Conservation (phyloP, 2,888 invertebrate genomes). For the Lithophane semibrunnea region DNA sequence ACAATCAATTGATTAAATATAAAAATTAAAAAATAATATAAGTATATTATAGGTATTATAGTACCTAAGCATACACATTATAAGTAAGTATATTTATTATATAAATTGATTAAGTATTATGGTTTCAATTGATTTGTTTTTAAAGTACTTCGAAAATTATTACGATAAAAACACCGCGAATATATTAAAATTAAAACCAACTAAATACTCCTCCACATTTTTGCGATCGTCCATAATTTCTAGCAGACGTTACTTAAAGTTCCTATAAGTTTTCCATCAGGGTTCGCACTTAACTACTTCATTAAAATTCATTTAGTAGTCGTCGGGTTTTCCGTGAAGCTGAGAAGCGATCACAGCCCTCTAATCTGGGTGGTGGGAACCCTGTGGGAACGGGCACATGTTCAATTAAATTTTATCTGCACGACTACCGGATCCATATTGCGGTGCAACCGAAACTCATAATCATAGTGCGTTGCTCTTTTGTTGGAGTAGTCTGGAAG, state of each 20-base stretch:
- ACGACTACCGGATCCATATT: constrained; percentile 57
- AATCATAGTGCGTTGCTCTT: constrained; percentile 44
- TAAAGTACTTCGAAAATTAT: neutral
- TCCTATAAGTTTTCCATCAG: constrained; percentile 69
- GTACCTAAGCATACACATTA: too few relatives aligned
- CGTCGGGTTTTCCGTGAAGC: constrained; percentile 66
- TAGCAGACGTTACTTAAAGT: constrained; percentile 53
- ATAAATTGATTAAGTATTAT: too few relatives aligned
- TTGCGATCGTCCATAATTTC: constrained; percentile 30
- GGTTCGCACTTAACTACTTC: constrained; percentile 70
- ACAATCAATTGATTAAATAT: too few relatives aligned
- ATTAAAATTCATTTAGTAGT: constrained; percentile 78
- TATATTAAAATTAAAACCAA: constrained; percentile 19
- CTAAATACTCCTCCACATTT: constrained; percentile 29
- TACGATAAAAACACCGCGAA: constrained; percentile 1
- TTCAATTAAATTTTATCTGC: constrained; percentile 80
- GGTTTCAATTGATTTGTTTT: constrained; percentile 19
- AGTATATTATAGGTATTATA: too few relatives aligned
- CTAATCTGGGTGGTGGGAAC: constrained; percentile 69
- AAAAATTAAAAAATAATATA: too few relatives aligned
- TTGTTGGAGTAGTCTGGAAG: constrained; percentile 6
- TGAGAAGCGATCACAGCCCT: constrained; percentile 68
- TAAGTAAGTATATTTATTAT: too few relatives aligned
- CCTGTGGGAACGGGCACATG: constrained; percentile 78
- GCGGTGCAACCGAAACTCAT: constrained; percentile 52